Evolutionary conservation across 2,888 invertebrate species (phyloP), one percentile per base, ranked within the genome.

Genomic region (Drosophila suboccidentalis): DNA sequence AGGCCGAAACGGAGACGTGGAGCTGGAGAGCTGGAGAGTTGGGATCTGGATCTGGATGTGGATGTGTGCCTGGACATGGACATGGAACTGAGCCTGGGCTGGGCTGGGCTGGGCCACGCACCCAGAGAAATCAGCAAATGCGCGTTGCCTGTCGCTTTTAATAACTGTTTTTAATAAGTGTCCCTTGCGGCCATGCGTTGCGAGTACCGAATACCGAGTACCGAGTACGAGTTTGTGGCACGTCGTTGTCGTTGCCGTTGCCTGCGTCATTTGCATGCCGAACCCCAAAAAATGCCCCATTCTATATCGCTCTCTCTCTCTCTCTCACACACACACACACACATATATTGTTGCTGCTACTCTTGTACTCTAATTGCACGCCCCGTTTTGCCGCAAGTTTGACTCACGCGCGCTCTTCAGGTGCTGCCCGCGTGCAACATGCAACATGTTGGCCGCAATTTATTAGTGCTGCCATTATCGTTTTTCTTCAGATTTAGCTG

Each of bases 391-490:
- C 53, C 59, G 58, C 51, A 58, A 54, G 62, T 68, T 71, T 81
- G 80, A 85, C 71, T 82, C 80, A 81, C 77, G 77, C 79, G 80
- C 67, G 71, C 67, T 72, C 75, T 75, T 89, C 79, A 82, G 85
- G 83, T 87, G 87, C 74, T 36, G 10, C 61, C 68, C 63, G 69
- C 80, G 86, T 85, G 81, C 88, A 87, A 72, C 83, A 86, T 87
- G 88, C 86, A 88, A 81, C 86, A 88, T 83, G 84, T 88, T 88
- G 87, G 74, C 82, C 79, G 87, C 87, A 87, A 89, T 87, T 89
- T 89, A 87, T 89, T 89, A 89, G 90, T 90, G 90, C 84, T 90
- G 82, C 86, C 89, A 89, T 89, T 83, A 87, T 88, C 81, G 90
- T 82, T 82, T 81, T 88, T 87, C 86, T 87, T 87, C 87, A 87